Evolutionary conservation across 2,797 vertebrate genomes (phyloP).

Genomic region (Urocyon cinereoargenteus): DNA sequence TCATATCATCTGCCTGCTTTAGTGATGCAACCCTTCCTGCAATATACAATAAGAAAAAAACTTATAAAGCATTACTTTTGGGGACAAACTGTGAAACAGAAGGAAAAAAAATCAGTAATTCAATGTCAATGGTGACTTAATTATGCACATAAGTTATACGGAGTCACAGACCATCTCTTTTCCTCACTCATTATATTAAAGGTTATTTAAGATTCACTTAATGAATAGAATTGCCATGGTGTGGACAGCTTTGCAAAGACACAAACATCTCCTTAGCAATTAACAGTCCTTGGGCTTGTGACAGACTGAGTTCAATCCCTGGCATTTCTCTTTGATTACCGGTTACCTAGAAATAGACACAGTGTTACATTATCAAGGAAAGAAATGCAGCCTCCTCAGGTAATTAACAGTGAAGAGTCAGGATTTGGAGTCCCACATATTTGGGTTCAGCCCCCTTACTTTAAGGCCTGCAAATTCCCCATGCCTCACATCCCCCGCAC

Average conservation of each 20-base stretch:
- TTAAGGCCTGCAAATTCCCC: background rate
- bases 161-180: constrained; percentile 42
- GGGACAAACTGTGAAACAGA: constrained; percentile 69
- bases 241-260: background rate
- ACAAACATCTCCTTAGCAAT: constrained; percentile 51
- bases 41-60: constrained; percentile 62
- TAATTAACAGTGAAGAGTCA: background rate
- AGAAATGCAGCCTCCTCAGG: background rate
- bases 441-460: background rate
- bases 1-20: background rate
- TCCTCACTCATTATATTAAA: constrained; percentile 56
- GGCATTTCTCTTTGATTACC: background rate
- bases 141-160: constrained; percentile 73
- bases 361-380: background rate
- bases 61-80: constrained; percentile 63
- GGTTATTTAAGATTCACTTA: constrained; percentile 40
- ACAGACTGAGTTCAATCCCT: background rate
- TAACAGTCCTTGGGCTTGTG: constrained; percentile 36
- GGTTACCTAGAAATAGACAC: background rate
- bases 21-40: constrained; percentile 68
- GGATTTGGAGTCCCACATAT: background rate
- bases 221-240: background rate
- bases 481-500: too few relatives aligned
- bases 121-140: constrained; percentile 66
- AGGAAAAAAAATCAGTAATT: constrained; percentile 70